Evolutionary conservation across 2,888 invertebrate genomes (phyloP).

Genomic region (Cephus pygmeus): DNA sequence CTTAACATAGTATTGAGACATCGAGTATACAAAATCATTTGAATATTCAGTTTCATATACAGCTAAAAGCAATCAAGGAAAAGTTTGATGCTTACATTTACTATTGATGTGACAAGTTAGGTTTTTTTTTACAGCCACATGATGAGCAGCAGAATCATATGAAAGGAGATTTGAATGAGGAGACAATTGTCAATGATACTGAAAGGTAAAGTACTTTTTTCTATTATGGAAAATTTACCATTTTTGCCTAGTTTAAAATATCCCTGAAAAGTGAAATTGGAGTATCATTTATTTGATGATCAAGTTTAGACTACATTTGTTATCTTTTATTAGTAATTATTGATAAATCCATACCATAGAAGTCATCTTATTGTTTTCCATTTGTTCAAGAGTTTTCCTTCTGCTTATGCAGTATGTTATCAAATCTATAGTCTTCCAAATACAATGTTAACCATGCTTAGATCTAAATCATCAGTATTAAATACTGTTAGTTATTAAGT

Average conservation of each 20-base stretch:
- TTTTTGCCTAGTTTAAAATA: background rate
- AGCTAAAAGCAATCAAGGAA: background rate
- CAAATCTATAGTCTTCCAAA: background rate
- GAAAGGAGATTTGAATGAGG: constrained; percentile 12
- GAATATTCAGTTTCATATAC: background rate
- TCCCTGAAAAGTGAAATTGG: background rate
- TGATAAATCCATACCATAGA: background rate
- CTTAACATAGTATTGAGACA: background rate
- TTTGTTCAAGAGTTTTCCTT: background rate
- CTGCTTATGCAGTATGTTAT: background rate
- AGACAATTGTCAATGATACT: constrained; percentile 6
- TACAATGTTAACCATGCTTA: background rate
- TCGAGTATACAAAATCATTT: background rate
- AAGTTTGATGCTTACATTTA: background rate
- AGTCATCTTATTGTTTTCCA: background rate
- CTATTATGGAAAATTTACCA: background rate
- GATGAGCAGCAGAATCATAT: background rate
- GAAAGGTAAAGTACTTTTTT: constrained; percentile 18
- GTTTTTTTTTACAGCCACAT: constrained; percentile 8
- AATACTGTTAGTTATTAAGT: background rate
- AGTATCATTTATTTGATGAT: background rate
- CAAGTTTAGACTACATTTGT: background rate
- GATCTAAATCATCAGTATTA: background rate
- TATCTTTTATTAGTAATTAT: background rate
- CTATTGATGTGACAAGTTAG: background rate